Evolutionary conservation across 1,140 invertebrate genomes (phyloP), one percentile per base, ranked within the genome.

Genomic region (Drosophila pruinosa): DNA sequence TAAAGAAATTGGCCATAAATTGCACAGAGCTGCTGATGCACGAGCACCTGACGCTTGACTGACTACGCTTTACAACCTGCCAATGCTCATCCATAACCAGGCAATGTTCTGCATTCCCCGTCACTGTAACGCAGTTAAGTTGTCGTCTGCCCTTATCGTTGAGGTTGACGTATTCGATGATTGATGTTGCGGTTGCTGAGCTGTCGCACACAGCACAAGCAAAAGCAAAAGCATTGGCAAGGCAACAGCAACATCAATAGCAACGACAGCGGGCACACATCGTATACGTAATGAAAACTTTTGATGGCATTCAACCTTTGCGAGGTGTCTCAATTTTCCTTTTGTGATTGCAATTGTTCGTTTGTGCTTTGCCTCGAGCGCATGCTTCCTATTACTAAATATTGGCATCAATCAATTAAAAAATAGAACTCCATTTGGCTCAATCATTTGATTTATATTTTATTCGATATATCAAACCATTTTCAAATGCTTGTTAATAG

Each of bases 1-100:
- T 83, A 83, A 83, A 69, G 79, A 69, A 85, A 81, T 78, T 65
- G 70, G 62, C 77, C 74, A 81, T 85, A 85, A 86, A 85, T 61
- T 77, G 76, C 57, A 74, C 43, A 68, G 41, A 36, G 39, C 26
- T n/a, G 39, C 28, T 54, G 63, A 47, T 15, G 47, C 21, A 61
- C 31, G 28, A 38, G 36, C 56, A 62, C 12, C 43, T 70, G 53
- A 36, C 63, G 47, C 57, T 38, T 56, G 64, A 36, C 75, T 75
- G 75, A 61, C 62, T 83, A 79, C 79, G 75, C 71, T 78, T 83
- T 72, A 83, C 75, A 72, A 75, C 52, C 71, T 75, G 75, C 38
- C 73, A 65, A 70, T 74, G 54, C 50, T 72, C 41, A 82, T 77
- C 48, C 57, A 63, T n/a, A 34, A 12, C 31, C 10, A 12, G 12